Conservation (phyloP, 2,113 vertebrate genomes). For the Phalacrocorax brasilianus region DNA sequence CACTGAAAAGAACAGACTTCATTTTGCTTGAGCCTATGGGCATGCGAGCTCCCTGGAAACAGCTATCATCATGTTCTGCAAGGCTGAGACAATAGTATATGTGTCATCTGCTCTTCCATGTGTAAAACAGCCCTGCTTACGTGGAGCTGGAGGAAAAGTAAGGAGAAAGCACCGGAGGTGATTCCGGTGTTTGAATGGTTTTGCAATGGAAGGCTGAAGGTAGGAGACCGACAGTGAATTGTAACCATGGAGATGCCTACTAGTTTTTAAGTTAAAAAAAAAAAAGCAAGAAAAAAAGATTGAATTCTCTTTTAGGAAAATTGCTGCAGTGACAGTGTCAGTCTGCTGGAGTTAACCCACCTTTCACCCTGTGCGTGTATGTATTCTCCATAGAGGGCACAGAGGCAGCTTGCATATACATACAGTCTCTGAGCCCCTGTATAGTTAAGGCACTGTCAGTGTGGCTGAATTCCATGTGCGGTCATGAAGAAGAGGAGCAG, state of each 20-base stretch:
- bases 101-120: not conserved
- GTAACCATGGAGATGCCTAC: not conserved
- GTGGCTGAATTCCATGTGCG: not conserved
- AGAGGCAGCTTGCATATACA: not conserved
- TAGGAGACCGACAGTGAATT: not conserved
- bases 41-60: not conserved
- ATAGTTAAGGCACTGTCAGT: not conserved
- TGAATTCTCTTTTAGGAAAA: not conserved
- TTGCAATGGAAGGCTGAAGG: not conserved
- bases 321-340: not conserved
- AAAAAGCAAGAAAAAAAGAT: accelerated
- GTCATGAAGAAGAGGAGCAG: not conserved
- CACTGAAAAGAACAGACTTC: not conserved
- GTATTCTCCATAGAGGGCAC: not conserved
- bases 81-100: not conserved
- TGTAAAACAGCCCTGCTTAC: not conserved
- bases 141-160: not conserved
- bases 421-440: not conserved
- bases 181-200: not conserved
- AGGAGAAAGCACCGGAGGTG: not conserved
- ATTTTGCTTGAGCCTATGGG: not conserved
- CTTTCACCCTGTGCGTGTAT: not conserved
- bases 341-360: not conserved
- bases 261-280: not conserved
- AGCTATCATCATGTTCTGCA: not conserved